A percentile compares a stretch with the other conserved stretches of the same genome.
Conservation (phyloP, 2,888 invertebrate species). For the Drosophila nr. fundita region DNA sequence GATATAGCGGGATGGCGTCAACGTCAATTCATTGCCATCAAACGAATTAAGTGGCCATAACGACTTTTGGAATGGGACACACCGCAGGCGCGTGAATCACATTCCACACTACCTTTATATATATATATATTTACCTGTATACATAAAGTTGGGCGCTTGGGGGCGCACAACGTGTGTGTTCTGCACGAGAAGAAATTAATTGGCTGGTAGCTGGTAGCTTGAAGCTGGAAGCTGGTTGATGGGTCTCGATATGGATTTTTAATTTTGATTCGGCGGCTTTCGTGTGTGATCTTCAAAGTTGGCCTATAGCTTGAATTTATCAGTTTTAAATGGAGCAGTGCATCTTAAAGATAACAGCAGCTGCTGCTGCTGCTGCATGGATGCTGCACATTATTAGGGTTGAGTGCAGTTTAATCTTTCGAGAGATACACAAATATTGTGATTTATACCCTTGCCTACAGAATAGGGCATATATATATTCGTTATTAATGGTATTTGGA, state of each 20-base stretch:
- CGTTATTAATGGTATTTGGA: not conserved
- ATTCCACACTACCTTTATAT: constrained; percentile 34
- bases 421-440: not conserved
- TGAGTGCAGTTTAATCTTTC: not conserved
- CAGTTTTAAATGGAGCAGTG: constrained; percentile 17
- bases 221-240: constrained; percentile 1
- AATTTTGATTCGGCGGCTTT: constrained; percentile 39
- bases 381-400: constrained; percentile 5
- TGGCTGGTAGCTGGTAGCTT: constrained; percentile 49
- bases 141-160: constrained; percentile 23
- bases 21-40: constrained; percentile 68
- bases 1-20: constrained; percentile 63
- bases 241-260: constrained; percentile 20
- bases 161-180: constrained; percentile 67
- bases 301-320: constrained; percentile 17
- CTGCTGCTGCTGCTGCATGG: constrained; percentile 7
- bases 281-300: constrained; percentile 52
- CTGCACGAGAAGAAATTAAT: constrained; percentile 60
- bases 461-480: not conserved
- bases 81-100: constrained; percentile 46
- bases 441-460: not conserved
- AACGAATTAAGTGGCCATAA: constrained; percentile 67
- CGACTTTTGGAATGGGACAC: constrained; percentile 37
- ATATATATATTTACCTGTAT: constrained; percentile 6
- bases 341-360: constrained; percentile 17